Evolutionary conservation across 2,888 invertebrate species (phyloP).

Genomic region (Orchesella flavescens): DNA sequence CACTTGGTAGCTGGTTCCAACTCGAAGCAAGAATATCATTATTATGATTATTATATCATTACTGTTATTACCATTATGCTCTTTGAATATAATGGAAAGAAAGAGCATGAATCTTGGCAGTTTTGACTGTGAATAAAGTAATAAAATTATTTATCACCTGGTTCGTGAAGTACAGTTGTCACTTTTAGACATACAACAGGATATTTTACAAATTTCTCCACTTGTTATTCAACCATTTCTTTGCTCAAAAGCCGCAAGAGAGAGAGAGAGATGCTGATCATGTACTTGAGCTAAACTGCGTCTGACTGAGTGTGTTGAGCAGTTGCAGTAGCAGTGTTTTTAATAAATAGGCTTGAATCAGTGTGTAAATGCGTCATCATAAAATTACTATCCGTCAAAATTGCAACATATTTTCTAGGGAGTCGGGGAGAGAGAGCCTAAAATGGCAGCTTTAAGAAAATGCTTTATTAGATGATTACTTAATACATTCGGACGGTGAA

Average conservation of each 20-base stretch:
- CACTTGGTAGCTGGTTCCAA: constrained; percentile 22
- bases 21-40: constrained; percentile 5
- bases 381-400: too few species aligned
- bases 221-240: constrained; percentile 32
- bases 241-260: constrained; percentile 37
- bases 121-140: constrained; percentile 55
- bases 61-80: constrained; percentile 41
- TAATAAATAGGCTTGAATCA: too few species aligned
- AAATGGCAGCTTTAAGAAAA: too few species aligned
- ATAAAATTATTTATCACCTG: constrained; percentile 60
- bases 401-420: too few species aligned
- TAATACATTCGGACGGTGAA: too few species aligned
- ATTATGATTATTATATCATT: constrained; percentile 48
- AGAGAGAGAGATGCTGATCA: not conserved
- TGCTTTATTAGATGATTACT: too few species aligned
- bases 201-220: constrained; percentile 54
- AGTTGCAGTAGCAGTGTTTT: too few species aligned
- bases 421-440: too few species aligned
- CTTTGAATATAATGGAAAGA: constrained; percentile 28
- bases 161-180: constrained; percentile 43
- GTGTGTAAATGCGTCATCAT: too few species aligned
- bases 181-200: constrained; percentile 50
- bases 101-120: constrained; percentile 39
- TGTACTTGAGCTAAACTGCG: too few species aligned
- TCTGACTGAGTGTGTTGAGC: too few species aligned